These are phyloP conservation scores for Martes martes DNA, from an alignment of 2,113 vertebrate species.

Conservation along the genomic window DNA sequence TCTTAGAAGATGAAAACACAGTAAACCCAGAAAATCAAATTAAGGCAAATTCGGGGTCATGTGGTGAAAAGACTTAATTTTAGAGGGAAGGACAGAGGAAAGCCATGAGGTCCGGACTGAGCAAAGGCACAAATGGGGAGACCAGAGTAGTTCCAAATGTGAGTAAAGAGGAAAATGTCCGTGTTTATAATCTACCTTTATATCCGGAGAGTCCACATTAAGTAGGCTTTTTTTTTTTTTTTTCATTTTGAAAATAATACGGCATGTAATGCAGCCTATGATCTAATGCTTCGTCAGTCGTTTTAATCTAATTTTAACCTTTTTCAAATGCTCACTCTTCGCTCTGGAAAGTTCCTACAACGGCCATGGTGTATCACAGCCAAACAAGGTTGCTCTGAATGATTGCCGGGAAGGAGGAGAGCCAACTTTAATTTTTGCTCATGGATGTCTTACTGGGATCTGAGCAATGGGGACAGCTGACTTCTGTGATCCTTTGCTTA, in stretches of 20 bases:
- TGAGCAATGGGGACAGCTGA: neutral
- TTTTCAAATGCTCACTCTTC: neutral
- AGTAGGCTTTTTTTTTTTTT: neutral
- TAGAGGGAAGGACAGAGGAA: neutral
- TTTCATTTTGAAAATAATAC: neutral
- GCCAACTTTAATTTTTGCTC: neutral
- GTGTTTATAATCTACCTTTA: neutral
- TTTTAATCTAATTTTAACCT: neutral
- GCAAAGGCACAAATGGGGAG: neutral
- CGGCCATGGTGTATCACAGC: neutral
- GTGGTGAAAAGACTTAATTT: constrained; percentile 30
- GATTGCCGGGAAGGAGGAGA: neutral
- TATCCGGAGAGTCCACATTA: neutral
- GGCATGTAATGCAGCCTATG: neutral
- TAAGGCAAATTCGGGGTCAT: neutral
- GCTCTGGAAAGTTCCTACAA: neutral
- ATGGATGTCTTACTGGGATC: neutral
- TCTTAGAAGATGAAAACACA: constrained; percentile 8
- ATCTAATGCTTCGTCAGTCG: neutral
- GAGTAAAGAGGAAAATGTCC: neutral
- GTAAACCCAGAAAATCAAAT: neutral
- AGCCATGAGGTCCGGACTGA: neutral
- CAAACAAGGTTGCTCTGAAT: neutral
- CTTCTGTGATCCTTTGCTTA: neutral
- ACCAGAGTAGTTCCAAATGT: neutral